Conservation (phyloP, 2,888 invertebrate species). For the Melanchra persicariae region DNA sequence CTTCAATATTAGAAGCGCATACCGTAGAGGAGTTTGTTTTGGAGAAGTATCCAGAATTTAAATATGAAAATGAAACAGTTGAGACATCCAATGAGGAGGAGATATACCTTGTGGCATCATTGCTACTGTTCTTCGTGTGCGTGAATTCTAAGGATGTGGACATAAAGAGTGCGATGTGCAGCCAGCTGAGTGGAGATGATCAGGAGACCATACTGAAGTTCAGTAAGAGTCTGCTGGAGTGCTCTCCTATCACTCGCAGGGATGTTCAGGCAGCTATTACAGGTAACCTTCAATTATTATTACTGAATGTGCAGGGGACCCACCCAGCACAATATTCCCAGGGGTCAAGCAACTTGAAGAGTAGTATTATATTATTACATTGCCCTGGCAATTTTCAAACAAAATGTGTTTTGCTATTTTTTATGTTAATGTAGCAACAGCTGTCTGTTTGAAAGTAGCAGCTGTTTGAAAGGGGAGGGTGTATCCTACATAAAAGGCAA, state of each 20-base stretch:
- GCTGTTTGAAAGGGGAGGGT: slow-evolving; percentile 25
- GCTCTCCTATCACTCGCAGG: slow-evolving; percentile 80
- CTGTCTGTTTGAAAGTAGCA: slow-evolving; percentile 42
- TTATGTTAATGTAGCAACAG: slow-evolving; percentile 53
- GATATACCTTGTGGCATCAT: slow-evolving; percentile 85
- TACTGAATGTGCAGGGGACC: background rate
- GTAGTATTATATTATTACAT: slow-evolving; percentile 28
- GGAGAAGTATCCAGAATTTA: slow-evolving; percentile 89
- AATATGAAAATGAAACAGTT: slow-evolving; percentile 81
- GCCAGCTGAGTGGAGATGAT: slow-evolving; percentile 85
- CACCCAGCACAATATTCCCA: background rate
- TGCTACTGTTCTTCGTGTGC: slow-evolving; percentile 89
- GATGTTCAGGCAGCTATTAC: slow-evolving; percentile 85
- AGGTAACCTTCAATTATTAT: slow-evolving; percentile 69
- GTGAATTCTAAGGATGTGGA: slow-evolving; percentile 89
- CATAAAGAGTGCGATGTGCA: slow-evolving; percentile 90
- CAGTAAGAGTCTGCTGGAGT: slow-evolving; percentile 88
- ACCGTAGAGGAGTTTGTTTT: slow-evolving; percentile 82
- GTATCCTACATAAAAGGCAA: slow-evolving; percentile 6
- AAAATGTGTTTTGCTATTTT: slow-evolving; percentile 33
- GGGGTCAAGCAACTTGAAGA: background rate
- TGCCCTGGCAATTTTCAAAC: background rate
- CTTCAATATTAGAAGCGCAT: slow-evolving; percentile 81
- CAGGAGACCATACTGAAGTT: slow-evolving; percentile 90
- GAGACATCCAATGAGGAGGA: slow-evolving; percentile 78